These are phyloP conservation scores for Heteronetta atricapilla DNA, from an alignment of 2,113 vertebrate species.

Conservation along the genomic window DNA sequence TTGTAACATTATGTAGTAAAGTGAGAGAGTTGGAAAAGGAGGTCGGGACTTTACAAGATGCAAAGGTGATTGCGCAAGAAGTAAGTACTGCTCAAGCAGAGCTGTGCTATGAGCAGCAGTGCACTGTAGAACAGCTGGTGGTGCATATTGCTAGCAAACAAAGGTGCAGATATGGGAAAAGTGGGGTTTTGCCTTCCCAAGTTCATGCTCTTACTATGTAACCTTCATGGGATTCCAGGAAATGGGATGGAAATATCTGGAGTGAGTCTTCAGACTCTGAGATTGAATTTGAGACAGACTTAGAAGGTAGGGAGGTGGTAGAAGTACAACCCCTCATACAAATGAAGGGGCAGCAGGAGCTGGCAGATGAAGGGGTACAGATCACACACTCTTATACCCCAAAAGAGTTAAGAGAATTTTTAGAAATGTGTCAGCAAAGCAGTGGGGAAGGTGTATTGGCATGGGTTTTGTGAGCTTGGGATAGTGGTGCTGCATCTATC, in stretches of 20 bases:
- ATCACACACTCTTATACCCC: neutral
- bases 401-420: neutral
- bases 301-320: neutral
- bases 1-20: neutral
- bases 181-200: neutral
- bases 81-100: neutral
- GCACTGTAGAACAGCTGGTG: neutral
- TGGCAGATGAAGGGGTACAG: neutral
- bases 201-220: neutral
- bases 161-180: neutral
- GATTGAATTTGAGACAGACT: neutral
- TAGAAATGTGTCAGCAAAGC: neutral
- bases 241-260: neutral
- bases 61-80: neutral
- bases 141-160: neutral
- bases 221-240: neutral
- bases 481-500: neutral
- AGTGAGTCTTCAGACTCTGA: neutral
- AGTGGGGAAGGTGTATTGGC: neutral
- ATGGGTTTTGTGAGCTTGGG: neutral
- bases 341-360: neutral
- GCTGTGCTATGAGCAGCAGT: neutral
- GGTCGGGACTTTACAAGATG: neutral
- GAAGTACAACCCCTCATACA: neutral
- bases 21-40: neutral